Evolutionary conservation across 1,140 invertebrate genomes (phyloP), one percentile per base, ranked within the genome.

Genomic region (Listronotus oregonensis): DNA sequence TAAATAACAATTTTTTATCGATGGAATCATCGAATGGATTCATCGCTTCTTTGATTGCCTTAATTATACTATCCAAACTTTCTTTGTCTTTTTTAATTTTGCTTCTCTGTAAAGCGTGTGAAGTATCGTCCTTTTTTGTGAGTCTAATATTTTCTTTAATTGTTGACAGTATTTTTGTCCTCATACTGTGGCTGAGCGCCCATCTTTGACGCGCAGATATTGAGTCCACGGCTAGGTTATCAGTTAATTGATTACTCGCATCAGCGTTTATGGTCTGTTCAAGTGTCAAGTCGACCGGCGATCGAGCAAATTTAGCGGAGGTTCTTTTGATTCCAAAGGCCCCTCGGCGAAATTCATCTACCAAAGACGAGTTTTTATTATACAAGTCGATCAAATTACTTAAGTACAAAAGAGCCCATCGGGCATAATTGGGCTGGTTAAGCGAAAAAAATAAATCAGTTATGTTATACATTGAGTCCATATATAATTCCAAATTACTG

Each of bases 181-280:
- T 27, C 21, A 75, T 67, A 50, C 50, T 67, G 55, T 76, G 72
- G 52, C 71, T 78, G 0, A 70, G 44, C 14, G 70, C 68, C 74
- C 72, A 77, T 44, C 74, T 27, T 64, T 76, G 64, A 50, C 76
- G 43, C 43, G 73, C 72, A 50, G 70, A 60, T 46, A 78, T 78
- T 18, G 71, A 75, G 15, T 77, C 62, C 8, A 67, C 66, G 11
- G 67, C 56, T 51, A 70, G 64, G 44, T 43, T 67, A 64, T 69
- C 71, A 62, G 74, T 69, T 32, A 78, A 66, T 34, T 42, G 49
- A 70, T 70, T 73, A 50, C 34, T 67, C 44, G 71, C 74, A 63
- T 74, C 71, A 56, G 55, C 71, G 58, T 71, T 67, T 34, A 73
- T 71, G 6, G 69, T 71, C 40, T 66, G 63, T 54, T 69, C 70